Conservation (phyloP, 1,140 invertebrate genomes). For the Epicauta chinensis region DNA sequence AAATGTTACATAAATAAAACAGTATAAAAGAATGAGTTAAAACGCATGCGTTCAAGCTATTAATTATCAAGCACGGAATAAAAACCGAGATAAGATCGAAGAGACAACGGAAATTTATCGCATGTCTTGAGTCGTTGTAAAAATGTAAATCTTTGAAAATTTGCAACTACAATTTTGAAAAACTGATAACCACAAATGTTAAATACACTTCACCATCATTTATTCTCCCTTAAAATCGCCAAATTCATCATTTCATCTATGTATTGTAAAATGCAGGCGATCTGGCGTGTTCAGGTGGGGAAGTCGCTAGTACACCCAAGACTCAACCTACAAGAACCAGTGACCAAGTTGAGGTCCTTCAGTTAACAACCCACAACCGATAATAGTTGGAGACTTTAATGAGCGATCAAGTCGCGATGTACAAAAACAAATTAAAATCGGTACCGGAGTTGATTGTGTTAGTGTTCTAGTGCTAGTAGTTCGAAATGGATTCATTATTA, state of each 20-base stretch:
- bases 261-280: constrained; percentile 25
- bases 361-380: not conserved
- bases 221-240: constrained; percentile 35
- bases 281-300: constrained; percentile 25
- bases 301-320: constrained; percentile 16
- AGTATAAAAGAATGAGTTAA: constrained; percentile 17
- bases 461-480: constrained; percentile 1
- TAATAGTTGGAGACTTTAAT: constrained; percentile 12
- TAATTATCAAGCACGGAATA: constrained; percentile 21
- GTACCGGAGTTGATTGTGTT: not conserved
- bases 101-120: not conserved
- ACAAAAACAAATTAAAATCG: constrained; percentile 1
- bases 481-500: constrained; percentile 34
- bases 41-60: constrained; percentile 17
- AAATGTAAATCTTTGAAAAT: no score
- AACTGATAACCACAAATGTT: constrained; percentile 3
- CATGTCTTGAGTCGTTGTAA: no score
- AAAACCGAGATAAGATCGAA: constrained; percentile 21
- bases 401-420: constrained; percentile 4
- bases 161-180: no score
- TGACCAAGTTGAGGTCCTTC: constrained; percentile 31
- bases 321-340: constrained; percentile 15
- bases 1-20: not conserved
- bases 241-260: constrained; percentile 34
- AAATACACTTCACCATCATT: constrained; percentile 25